Base-by-base conservation (phyloP, 2,797 vertebrate genomes). In the Sebastes trivittatus region DNA sequence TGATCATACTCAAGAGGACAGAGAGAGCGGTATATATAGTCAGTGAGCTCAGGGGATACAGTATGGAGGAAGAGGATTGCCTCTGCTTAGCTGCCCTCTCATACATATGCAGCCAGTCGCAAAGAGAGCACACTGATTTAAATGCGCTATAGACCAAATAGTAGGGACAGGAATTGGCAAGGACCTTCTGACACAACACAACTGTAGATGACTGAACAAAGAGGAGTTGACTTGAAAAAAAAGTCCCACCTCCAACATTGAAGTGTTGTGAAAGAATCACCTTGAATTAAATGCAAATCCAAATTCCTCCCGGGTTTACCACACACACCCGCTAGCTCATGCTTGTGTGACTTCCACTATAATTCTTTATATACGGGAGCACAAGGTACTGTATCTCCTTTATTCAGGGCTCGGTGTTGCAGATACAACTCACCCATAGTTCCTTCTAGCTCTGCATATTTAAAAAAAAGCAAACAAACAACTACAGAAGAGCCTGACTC, bases 81-180 rank as follows among this genome's bases (percentile, higher is more conserved):
- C 65, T 78, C 86, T 23, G 68, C 63, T 73, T 22, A 62, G 59
- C 74, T 71, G 29, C 80, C 38, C 78, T 67, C 84, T 83, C 83
- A 86, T 83, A 77, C 77, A 85, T 82, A 90, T 80, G 74, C 78
- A 90, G 70, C n/a, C 34, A 25, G 63, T 60, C 22, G 52, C 75
- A 74, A 6, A 20, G 63, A 55, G 27, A 46, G 56, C 75, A 54
- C 61, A 42, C 60, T 20, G 49, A 77, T 78, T 72, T 55, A 70
- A 89, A 86, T 42, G 36, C 23, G 60, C 32, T 38, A 23, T 3
- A 38, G 9, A 58, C 7, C 29, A 64, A 72, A 79, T 0, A 62
- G 11, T 5, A 11, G 20, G 18, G 49, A 32, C 46, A 23, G 58
- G 36, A 75, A 29, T 64, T 18, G 7, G 11, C 20, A 20, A 67